A percentile compares a stretch with the other conserved stretches of the same genome.
phyloP scores from a whole-genome alignment of 1,140 invertebrate species.

The Apis laboriosa region DNA sequence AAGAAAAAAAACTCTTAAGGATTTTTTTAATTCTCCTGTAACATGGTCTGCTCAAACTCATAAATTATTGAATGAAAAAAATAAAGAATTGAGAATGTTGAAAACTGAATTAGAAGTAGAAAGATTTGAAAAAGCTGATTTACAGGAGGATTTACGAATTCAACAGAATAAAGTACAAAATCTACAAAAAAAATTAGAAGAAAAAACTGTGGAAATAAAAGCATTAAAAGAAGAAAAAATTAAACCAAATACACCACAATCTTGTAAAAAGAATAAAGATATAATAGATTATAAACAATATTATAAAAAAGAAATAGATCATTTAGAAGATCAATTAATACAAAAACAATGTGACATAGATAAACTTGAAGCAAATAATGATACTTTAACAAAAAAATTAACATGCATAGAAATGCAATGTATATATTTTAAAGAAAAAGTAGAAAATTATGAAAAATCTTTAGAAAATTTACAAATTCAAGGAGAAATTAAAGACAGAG shows the following conservation, averaged over 20 bases:
- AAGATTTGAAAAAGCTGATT: conserved; percentile 74
- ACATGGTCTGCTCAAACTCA: conserved; percentile 68
- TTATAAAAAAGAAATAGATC: conserved; percentile 71
- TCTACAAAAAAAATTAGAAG: conserved; percentile 70
- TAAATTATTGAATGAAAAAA: conserved; percentile 70
- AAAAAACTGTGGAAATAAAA: conserved; percentile 69
- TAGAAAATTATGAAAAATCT: conserved; percentile 61
- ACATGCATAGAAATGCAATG: conserved; percentile 55
- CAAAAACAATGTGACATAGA: conserved; percentile 67
- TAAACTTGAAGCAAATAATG: conserved; percentile 69
- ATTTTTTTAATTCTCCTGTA: conserved; percentile 76
- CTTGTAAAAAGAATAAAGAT: conserved; percentile 58
- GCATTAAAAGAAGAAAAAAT: conserved; percentile 57
- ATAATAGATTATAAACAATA: conserved; percentile 50
- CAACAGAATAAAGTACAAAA: conserved; percentile 70
- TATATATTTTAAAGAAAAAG: conserved; percentile 65
- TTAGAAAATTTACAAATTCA: conserved; percentile 67
- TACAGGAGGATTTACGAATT: conserved; percentile 73
- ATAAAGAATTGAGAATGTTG: conserved; percentile 70
- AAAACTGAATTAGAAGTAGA: conserved; percentile 72
- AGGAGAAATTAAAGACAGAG: conserved; percentile 71
- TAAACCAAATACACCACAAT: conserved; percentile 63
- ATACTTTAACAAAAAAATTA: conserved; percentile 63
- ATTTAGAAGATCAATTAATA: conserved; percentile 66
- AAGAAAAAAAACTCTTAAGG: conserved; percentile 58